A percentile compares a stretch with the other conserved stretches of the same genome.
Evolutionary conservation across 2,797 vertebrate genomes (phyloP).

Genomic region (Myripristis jacobus): DNA sequence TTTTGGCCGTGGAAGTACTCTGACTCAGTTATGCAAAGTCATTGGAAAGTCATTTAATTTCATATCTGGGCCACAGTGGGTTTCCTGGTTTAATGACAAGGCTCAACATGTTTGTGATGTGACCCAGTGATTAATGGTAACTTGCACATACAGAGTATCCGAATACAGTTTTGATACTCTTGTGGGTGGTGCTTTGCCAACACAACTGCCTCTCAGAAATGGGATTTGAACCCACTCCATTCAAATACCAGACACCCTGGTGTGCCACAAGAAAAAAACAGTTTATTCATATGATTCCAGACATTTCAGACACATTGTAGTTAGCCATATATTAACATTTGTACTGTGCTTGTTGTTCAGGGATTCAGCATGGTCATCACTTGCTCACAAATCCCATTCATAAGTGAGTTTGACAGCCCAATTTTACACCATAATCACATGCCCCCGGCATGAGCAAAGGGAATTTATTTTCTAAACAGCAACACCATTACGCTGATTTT

Average conservation of each 20-base stretch:
- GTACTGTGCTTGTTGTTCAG: constrained; percentile 30
- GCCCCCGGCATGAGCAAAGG: constrained; percentile 36
- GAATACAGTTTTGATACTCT: too few species aligned
- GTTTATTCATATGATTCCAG: constrained; percentile 13
- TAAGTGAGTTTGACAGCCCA: constrained; percentile 60
- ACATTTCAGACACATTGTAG: constrained; percentile 24
- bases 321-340: constrained; percentile 35
- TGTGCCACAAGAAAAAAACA: background rate
- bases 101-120: too few species aligned
- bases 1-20: too few species aligned
- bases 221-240: background rate
- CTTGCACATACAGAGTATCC: too few species aligned
- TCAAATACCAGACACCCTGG: too few species aligned
- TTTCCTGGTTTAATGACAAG: too few species aligned
- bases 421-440: constrained; percentile 54
- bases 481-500: constrained; percentile 53
- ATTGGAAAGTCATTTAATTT: too few species aligned
- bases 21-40: too few species aligned
- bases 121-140: too few species aligned
- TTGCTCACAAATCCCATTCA: constrained; percentile 53
- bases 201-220: background rate
- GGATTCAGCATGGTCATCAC: constrained; percentile 41
- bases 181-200: too few species aligned
- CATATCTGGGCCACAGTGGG: too few species aligned
- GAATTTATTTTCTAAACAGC: constrained; percentile 58